These are phyloP conservation scores for Aphaenogaster ashmeadi DNA, from an alignment of 1,140 invertebrate genomes.

Conservation along the genomic window DNA sequence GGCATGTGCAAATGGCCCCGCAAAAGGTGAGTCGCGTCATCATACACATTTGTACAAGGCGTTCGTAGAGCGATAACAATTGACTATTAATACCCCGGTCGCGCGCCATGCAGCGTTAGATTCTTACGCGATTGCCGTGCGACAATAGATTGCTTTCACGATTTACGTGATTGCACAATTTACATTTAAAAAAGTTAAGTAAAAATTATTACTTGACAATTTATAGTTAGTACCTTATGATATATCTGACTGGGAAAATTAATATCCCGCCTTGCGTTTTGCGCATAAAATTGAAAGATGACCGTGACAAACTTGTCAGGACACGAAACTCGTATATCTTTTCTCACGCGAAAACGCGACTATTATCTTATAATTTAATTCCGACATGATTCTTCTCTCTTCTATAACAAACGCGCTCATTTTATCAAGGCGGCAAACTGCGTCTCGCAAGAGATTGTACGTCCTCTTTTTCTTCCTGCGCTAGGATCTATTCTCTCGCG, in stretches of 20 bases:
- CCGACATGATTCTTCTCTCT: neutral
- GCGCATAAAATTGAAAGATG: neutral
- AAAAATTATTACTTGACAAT: neutral
- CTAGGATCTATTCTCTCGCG: slow-evolving; percentile 10
- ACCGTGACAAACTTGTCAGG: neutral
- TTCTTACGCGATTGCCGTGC: neutral
- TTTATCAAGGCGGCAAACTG: slow-evolving; percentile 1
- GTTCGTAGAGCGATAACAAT: slow-evolving; percentile 72
- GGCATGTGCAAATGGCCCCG: slow-evolving; percentile 58
- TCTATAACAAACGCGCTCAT: neutral
- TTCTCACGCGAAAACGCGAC: neutral
- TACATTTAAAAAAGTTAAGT: neutral
- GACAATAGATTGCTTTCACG: neutral
- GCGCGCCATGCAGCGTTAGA: neutral
- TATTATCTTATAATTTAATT: neutral
- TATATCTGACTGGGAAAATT: neutral
- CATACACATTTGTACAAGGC: slow-evolving; percentile 58
- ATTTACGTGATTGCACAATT: slow-evolving; percentile 12
- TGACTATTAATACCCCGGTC: slow-evolving; percentile 73
- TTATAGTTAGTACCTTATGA: neutral
- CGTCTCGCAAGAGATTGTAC: neutral
- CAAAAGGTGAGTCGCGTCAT: slow-evolving; percentile 61
- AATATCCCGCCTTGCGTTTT: neutral
- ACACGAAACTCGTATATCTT: neutral
- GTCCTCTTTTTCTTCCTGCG: neutral